These are phyloP conservation scores for Polypedilum pembai DNA, from an alignment of 1,140 invertebrate genomes.

Conservation along the genomic window DNA sequence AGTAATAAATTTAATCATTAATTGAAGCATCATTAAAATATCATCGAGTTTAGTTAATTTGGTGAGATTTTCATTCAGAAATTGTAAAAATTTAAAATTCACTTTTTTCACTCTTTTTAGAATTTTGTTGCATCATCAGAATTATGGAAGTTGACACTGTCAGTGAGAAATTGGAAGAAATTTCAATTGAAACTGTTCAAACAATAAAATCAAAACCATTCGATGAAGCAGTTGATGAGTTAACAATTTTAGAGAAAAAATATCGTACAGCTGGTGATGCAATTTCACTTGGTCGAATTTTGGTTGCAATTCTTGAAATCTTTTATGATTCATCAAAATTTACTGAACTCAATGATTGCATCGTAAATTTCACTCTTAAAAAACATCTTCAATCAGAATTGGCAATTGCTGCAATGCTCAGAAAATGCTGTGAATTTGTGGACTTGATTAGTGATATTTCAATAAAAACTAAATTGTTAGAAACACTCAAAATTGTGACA, in stretches of 20 bases:
- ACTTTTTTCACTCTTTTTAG: neutral
- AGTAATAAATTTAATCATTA: neutral
- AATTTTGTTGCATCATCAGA: neutral
- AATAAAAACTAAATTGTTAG: neutral
- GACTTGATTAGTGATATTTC: neutral
- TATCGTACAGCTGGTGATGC: constrained; percentile 17
- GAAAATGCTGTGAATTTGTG: constrained; percentile 3
- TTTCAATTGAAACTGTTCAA: neutral
- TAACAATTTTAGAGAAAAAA: neutral
- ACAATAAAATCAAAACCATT: neutral
- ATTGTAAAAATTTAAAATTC: neutral
- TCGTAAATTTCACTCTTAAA: neutral
- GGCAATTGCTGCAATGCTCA: neutral
- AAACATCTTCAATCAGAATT: constrained; percentile 16
- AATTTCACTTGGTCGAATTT: constrained; percentile 17
- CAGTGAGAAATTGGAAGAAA: neutral
- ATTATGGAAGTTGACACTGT: neutral
- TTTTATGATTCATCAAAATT: neutral
- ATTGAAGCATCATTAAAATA: neutral
- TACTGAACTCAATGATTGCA: neutral
- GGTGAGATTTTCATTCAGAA: neutral
- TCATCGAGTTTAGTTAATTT: neutral
- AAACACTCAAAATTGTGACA: neutral
- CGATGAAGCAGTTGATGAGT: neutral
- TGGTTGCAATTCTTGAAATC: neutral